Conservation (phyloP, 2,797 vertebrate species). For the Megalops cyprinoides region DNA sequence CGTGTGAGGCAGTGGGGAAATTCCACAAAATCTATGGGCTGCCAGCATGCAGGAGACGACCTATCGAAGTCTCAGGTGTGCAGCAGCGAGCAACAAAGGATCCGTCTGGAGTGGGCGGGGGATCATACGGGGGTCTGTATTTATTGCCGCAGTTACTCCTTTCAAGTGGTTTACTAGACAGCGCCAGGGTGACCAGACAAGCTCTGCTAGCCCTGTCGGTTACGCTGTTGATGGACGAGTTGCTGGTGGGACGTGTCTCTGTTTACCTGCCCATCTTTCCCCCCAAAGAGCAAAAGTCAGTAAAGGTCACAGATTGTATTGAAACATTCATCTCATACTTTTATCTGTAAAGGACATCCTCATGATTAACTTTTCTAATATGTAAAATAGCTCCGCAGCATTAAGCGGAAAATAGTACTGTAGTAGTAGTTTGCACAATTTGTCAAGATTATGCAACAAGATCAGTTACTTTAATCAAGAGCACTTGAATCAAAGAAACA, state of each 20-base stretch:
- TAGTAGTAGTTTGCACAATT: not conserved
- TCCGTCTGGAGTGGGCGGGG: slow-evolving; percentile 40
- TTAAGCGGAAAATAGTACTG: not conserved
- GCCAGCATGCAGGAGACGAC: slow-evolving; percentile 57
- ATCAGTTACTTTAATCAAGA: not conserved
- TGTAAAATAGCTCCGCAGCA: not conserved
- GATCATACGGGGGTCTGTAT: slow-evolving; percentile 41
- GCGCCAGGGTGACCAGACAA: slow-evolving; percentile 38
- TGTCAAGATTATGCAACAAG: not conserved
- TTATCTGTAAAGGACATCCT: not conserved
- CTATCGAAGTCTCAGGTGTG: slow-evolving; percentile 62
- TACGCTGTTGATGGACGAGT: slow-evolving; percentile 26
- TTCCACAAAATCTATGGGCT: slow-evolving; percentile 58
- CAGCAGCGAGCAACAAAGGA: slow-evolving; percentile 51
- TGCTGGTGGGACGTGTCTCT: slow-evolving; percentile 1
- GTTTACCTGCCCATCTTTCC: slow-evolving; percentile 22
- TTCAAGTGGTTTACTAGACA: slow-evolving; percentile 43
- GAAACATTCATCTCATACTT: not conserved
- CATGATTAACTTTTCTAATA: not conserved
- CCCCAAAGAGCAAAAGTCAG: slow-evolving; percentile 11
- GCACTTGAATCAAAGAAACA: not conserved
- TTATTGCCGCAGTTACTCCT: slow-evolving; percentile 38
- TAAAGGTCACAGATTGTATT: slow-evolving; percentile 6
- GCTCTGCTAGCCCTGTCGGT: slow-evolving; percentile 39
- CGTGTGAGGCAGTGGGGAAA: slow-evolving; percentile 49